A percentile compares a stretch with the other conserved stretches of the same genome.
Conservation (phyloP, 2,888 invertebrate species). For the Caenorhabditis imperialis region DNA sequence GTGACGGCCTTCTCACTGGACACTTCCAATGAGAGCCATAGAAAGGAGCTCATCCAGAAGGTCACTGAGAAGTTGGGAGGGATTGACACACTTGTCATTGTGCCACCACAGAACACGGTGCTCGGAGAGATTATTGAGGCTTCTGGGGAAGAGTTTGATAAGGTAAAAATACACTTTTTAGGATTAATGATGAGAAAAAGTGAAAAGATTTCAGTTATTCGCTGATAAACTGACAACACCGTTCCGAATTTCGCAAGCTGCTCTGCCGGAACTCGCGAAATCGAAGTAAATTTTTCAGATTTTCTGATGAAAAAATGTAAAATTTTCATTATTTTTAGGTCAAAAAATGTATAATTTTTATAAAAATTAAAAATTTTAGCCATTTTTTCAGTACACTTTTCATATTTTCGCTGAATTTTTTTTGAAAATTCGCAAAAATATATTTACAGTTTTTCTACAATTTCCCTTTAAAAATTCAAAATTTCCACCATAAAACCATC, state of each 20-base stretch:
- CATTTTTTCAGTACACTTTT: neutral
- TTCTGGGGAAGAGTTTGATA: slow-evolving; percentile 47
- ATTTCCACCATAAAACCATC: too few species aligned
- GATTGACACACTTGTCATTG: slow-evolving; percentile 56
- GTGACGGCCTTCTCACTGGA: slow-evolving; percentile 58
- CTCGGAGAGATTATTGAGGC: slow-evolving; percentile 67
- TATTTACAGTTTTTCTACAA: too few species aligned
- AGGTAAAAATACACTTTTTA: slow-evolving; percentile 10
- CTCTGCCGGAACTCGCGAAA: slow-evolving; percentile 62
- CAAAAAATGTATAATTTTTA: neutral
- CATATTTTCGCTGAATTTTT: neutral
- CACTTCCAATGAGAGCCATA: slow-evolving; percentile 36
- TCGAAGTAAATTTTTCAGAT: slow-evolving; percentile 58
- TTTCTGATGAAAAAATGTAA: neutral
- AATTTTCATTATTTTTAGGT: neutral
- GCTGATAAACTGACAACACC: slow-evolving; percentile 64
- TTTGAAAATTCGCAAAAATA: neutral
- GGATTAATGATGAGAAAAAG: too few species aligned
- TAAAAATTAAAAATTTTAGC: neutral
- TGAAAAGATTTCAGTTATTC: slow-evolving; percentile 54
- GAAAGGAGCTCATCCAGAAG: slow-evolving; percentile 56
- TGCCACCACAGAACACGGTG: slow-evolving; percentile 62
- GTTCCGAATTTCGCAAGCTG: slow-evolving; percentile 62
- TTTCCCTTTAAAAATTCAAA: too few species aligned
- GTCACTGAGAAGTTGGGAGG: slow-evolving; percentile 54